Evolutionary conservation across 2,888 invertebrate genomes (phyloP), one percentile per base, ranked within the genome.

Genomic region (Hybos culiciformis): DNA sequence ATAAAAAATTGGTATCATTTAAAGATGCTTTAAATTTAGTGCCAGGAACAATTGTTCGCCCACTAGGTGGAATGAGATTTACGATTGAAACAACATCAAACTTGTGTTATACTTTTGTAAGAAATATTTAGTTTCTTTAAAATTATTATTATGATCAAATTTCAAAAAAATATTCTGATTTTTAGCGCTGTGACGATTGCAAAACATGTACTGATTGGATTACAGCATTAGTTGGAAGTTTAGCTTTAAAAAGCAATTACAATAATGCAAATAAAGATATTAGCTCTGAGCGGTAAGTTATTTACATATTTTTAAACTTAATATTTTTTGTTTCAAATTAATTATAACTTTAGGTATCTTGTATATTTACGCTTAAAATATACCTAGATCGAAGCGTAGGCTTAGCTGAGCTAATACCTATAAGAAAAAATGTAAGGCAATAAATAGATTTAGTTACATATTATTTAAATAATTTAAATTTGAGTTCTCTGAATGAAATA

Each of bases 11-110:
- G 44, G 56, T 54, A 18, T 54, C 57, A 39, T 60, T 60, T 43
- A 60, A 60, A 47, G 59, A 60, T 48, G 59, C 56, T 18, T 46
- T 60, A 18, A 58, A 56, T 52, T 48, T 60, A 40, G 58, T 60
- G 32, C 60, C 60, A 20, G 60, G 60, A 19, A 60, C 58, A 15
- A 47, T 55, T 41, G 54, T 60, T 19, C 53, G 56, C 21, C 60
- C 58, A 2, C 47, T 56, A 15, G 55, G 56, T 8, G 58, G 57
- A 15, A 56, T 54, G 45, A 54, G 60, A 18, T 60, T 60, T 47
- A 58, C 57, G 20, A 60, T 60, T 32, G 58, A 59, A 48, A 58
- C 59, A 6, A 54, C 58, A 17, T 53, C 59, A 8, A 56, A 58
- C 33, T 51, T 50, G 23, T 53, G 59, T 42, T 58, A 55, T 43